A percentile compares a stretch with the other conserved stretches of the same genome.
Conservation (phyloP, 2,888 invertebrate genomes). For the Zhuqinia jingwanae region DNA sequence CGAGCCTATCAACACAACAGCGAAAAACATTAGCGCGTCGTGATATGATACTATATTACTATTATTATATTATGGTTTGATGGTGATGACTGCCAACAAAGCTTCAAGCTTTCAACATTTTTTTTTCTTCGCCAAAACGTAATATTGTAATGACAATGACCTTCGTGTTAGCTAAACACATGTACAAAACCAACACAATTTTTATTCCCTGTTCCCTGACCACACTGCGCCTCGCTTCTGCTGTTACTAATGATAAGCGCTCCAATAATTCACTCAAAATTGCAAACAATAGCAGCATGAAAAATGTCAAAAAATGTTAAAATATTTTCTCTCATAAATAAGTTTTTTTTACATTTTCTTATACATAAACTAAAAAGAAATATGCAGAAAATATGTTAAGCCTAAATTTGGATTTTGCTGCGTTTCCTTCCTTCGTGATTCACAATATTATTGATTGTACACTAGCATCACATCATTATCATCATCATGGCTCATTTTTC, state of each 20-base stretch:
- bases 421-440: slow-evolving; percentile 20
- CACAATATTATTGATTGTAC: not conserved
- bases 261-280: slow-evolving; percentile 66
- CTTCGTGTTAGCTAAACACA: slow-evolving; percentile 57
- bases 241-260: slow-evolving; percentile 1
- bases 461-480: not conserved
- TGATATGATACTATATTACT: slow-evolving; percentile 48
- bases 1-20: slow-evolving; percentile 35
- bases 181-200: slow-evolving; percentile 44
- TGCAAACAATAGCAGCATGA: slow-evolving; percentile 35
- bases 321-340: slow-evolving; percentile 51
- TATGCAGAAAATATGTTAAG: slow-evolving; percentile 26
- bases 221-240: not conserved
- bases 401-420: slow-evolving; percentile 42
- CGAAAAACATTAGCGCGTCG: slow-evolving; percentile 1
- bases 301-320: slow-evolving; percentile 59
- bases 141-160: slow-evolving; percentile 63
- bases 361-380: not conserved
- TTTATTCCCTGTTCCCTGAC: not conserved
- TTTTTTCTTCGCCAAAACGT: slow-evolving; percentile 45
- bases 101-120: slow-evolving; percentile 47
- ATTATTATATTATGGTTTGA: slow-evolving; percentile 10
- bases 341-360: slow-evolving; percentile 36
- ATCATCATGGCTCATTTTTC: slow-evolving; percentile 43
- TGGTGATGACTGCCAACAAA: slow-evolving; percentile 37